phyloP scores from a whole-genome alignment of 2,888 invertebrate species.

The Acanthosepion pharaonis region DNA sequence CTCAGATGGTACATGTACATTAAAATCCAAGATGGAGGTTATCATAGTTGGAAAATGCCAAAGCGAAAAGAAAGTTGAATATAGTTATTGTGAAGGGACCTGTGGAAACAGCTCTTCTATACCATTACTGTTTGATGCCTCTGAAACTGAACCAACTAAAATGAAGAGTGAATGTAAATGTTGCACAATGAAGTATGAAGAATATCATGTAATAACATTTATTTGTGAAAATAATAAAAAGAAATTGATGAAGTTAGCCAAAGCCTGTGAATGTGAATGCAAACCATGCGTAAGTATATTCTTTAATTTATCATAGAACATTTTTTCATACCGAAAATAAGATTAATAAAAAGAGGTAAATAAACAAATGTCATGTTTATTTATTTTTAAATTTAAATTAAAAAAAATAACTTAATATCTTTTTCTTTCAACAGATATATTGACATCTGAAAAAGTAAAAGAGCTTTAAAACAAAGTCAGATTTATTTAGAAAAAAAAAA shows the following conservation, averaged over 20 bases:
- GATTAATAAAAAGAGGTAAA: no score
- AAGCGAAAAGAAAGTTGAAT: neutral
- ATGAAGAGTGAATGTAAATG: neutral
- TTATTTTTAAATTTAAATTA: neutral
- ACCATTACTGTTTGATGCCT: neutral
- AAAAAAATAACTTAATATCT: neutral
- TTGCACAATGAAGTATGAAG: neutral
- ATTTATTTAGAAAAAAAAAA: neutral
- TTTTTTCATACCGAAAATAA: neutral
- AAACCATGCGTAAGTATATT: neutral
- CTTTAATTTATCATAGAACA: neutral
- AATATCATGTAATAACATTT: neutral
- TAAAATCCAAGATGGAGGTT: neutral
- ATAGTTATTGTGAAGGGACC: neutral
- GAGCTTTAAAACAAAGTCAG: neutral
- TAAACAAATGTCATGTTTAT: neutral
- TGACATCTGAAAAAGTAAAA: neutral
- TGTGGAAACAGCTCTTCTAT: neutral
- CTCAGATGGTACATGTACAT: neutral
- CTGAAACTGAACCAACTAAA: neutral
- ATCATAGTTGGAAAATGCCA: neutral
- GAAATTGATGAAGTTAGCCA: neutral
- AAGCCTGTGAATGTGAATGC: neutral
- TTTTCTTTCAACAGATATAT: neutral
- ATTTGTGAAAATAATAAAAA: neutral